Percentiles rank a stretch among this genome's conserved stretches.
phyloP scores from a whole-genome alignment of 2,113 vertebrate genomes.

The Laticauda colubrina region DNA sequence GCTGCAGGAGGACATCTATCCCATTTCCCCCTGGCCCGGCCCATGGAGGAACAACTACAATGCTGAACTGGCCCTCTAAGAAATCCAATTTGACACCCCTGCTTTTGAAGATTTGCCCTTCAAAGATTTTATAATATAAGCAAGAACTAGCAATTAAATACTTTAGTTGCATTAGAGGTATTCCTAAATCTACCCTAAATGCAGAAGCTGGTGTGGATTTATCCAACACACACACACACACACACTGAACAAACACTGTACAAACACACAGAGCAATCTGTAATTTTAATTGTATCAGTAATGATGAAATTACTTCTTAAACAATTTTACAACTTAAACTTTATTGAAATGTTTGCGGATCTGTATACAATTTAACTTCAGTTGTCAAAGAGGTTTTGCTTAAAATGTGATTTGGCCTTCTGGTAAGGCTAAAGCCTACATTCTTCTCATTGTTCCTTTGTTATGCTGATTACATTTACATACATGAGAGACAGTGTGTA shows the following conservation, averaged over 20 bases:
- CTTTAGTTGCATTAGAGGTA: not conserved
- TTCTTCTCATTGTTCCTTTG: not conserved
- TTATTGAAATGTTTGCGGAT: not conserved
- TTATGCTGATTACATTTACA: not conserved
- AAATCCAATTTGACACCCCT: too few species aligned
- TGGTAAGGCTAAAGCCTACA: not conserved
- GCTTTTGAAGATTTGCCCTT: not conserved
- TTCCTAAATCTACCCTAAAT: not conserved
- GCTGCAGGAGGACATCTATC: too few species aligned
- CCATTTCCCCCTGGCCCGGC: too few species aligned
- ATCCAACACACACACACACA: not conserved
- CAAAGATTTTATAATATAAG: not conserved
- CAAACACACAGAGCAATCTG: not conserved
- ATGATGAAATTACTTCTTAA: not conserved
- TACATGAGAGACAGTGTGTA: not conserved
- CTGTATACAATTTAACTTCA: not conserved
- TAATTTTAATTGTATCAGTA: not conserved
- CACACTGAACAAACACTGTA: not conserved
- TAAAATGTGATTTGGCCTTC: not conserved
- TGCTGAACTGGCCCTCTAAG: too few species aligned
- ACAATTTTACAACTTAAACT: not conserved
- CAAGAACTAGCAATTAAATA: not conserved
- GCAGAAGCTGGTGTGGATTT: not conserved
- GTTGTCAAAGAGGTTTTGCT: not conserved
- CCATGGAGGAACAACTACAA: too few species aligned